phyloP scores from a whole-genome alignment of 2,797 vertebrate species.

The Pteronotus mesoamericanus region DNA sequence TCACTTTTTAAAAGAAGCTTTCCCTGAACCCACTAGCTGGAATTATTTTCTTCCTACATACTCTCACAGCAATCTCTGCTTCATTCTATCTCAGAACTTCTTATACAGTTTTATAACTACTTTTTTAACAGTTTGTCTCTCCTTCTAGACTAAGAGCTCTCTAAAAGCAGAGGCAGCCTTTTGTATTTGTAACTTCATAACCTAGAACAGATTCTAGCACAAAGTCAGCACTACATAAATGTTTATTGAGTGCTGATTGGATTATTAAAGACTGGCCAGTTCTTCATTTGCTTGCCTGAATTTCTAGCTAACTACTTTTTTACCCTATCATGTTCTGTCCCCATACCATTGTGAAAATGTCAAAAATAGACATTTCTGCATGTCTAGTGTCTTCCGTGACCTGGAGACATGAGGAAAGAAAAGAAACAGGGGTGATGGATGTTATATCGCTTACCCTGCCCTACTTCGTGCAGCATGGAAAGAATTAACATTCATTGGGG shows the following conservation, averaged over 20 bases:
- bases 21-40: not conserved
- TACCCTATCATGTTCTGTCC: not conserved
- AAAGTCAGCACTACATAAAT: not conserved
- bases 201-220: not conserved
- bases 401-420: not conserved
- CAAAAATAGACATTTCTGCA: not conserved
- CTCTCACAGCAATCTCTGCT: not conserved
- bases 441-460: not conserved
- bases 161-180: not conserved
- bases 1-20: not conserved
- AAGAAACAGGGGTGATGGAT: not conserved
- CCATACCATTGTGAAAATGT: not conserved
- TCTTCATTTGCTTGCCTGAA: not conserved
- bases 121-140: not conserved
- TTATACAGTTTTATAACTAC: not conserved
- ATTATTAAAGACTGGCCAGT: not conserved
- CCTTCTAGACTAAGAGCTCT: not conserved
- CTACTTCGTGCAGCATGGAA: not conserved
- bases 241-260: not conserved
- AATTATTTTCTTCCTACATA: not conserved
- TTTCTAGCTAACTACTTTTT: not conserved
- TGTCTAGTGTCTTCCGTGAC: not conserved
- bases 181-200: conserved; percentile 12
- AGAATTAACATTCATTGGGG: not conserved
- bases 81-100: not conserved